These are phyloP conservation scores for Papilio dardanus DNA, from an alignment of 1,140 invertebrate genomes.

Conservation along the genomic window DNA sequence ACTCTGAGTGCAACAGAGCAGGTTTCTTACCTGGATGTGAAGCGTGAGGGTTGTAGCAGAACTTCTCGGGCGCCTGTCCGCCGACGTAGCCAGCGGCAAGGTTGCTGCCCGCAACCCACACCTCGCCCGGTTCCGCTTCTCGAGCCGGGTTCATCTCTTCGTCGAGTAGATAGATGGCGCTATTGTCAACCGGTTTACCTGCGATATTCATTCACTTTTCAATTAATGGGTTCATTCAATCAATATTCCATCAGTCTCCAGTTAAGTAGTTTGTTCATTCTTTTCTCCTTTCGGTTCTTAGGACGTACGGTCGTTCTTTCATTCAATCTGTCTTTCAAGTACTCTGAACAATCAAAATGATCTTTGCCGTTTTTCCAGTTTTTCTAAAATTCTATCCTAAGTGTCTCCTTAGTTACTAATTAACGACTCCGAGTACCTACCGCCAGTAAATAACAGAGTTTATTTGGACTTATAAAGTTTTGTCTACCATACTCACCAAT, in stretches of 20 bases:
- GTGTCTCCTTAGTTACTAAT: too few relatives aligned
- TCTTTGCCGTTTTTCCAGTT: too few relatives aligned
- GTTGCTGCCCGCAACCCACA: constrained; percentile 90
- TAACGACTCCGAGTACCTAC: too few relatives aligned
- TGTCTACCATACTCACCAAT: constrained; percentile 85
- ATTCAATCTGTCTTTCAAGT: too few relatives aligned
- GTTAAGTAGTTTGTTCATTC: not conserved
- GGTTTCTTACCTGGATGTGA: constrained; percentile 85
- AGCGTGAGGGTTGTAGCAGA: constrained; percentile 87
- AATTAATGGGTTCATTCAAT: not conserved
- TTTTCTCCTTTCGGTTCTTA: not conserved
- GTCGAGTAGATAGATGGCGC: constrained; percentile 90
- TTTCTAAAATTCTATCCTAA: too few relatives aligned
- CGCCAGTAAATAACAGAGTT: too few relatives aligned
- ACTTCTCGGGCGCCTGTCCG: constrained; percentile 87
- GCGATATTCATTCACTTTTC: constrained; percentile 25
- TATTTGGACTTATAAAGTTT: too few relatives aligned
- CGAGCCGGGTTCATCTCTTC: constrained; percentile 86
- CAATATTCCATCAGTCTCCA: not conserved
- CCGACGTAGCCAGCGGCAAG: constrained; percentile 91
- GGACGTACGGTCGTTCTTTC: too few relatives aligned
- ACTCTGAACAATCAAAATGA: too few relatives aligned
- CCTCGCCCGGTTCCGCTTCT: constrained; percentile 89
- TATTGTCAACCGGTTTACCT: constrained; percentile 90
- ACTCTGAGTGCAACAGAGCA: too few relatives aligned